These are phyloP conservation scores for Diadegma fenestrale DNA, from an alignment of 2,888 invertebrate species.

Conservation along the genomic window DNA sequence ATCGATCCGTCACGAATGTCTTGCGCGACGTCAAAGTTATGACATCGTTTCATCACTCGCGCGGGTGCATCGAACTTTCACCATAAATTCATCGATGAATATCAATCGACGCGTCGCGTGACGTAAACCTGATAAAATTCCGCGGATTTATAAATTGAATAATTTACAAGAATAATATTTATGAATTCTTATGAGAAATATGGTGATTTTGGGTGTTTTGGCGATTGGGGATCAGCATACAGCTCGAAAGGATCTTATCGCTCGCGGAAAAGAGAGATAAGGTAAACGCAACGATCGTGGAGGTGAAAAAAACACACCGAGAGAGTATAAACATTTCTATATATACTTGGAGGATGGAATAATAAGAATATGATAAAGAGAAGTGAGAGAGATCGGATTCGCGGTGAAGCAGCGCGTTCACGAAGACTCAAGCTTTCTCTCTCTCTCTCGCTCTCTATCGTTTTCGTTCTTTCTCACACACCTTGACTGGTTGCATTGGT, in stretches of 20 bases:
- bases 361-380: constrained; percentile 65
- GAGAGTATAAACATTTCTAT: constrained; percentile 17
- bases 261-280: constrained; percentile 50
- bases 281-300: constrained; percentile 44
- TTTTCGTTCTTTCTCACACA: constrained; percentile 29
- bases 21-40: not conserved
- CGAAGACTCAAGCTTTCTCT: constrained; percentile 30
- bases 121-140: not conserved
- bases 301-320: constrained; percentile 40
- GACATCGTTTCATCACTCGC: not conserved
- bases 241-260: constrained; percentile 57
- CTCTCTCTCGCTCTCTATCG: constrained; percentile 12
- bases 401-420: constrained; percentile 59
- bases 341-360: constrained; percentile 36
- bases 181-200: not conserved
- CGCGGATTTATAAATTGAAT: not conserved
- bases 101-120: not conserved
- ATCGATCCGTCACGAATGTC: not conserved
- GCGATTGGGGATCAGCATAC: constrained; percentile 53
- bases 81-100: not conserved
- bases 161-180: not conserved
- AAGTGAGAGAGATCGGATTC: constrained; percentile 66
- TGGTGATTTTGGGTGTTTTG: not conserved
- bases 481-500: constrained; percentile 38
- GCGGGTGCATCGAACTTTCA: not conserved